phyloP scores from a whole-genome alignment of 1,140 invertebrate genomes.

The Ceratosolen solmsi region DNA sequence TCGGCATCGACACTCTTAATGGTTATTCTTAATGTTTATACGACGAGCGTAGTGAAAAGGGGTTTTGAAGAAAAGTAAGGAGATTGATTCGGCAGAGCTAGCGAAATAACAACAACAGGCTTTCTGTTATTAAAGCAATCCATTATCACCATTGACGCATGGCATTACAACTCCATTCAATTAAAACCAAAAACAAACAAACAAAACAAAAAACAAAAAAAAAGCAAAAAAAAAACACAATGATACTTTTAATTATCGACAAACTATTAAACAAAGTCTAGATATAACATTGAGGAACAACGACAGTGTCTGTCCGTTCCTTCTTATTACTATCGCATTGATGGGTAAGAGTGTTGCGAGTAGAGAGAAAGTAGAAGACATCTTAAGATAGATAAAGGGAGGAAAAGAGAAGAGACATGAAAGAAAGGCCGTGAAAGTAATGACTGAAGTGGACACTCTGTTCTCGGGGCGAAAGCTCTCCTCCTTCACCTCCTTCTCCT shows the following conservation, averaged over 20 bases:
- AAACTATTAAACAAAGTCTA: no score
- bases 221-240: no score
- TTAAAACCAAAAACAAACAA: no score
- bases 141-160: no score
- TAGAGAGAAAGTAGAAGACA: background rate
- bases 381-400: background rate
- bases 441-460: conserved; percentile 29
- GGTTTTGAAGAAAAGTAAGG: background rate
- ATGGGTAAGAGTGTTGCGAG: background rate
- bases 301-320: background rate
- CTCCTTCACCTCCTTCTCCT: background rate
- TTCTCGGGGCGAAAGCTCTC: background rate
- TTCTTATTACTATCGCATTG: no score
- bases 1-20: conserved; percentile 38
- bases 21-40: conserved; percentile 28
- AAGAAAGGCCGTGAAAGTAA: conserved; percentile 11
- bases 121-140: background rate
- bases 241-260: no score
- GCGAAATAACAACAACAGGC: background rate
- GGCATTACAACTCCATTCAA: no score
- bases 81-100: background rate
- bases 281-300: background rate
- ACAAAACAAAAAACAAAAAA: no score
- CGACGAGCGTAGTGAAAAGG: background rate
- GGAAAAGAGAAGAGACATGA: background rate